Conservation (phyloP, 2,888 invertebrate species). For the Rhingia rostrata region DNA sequence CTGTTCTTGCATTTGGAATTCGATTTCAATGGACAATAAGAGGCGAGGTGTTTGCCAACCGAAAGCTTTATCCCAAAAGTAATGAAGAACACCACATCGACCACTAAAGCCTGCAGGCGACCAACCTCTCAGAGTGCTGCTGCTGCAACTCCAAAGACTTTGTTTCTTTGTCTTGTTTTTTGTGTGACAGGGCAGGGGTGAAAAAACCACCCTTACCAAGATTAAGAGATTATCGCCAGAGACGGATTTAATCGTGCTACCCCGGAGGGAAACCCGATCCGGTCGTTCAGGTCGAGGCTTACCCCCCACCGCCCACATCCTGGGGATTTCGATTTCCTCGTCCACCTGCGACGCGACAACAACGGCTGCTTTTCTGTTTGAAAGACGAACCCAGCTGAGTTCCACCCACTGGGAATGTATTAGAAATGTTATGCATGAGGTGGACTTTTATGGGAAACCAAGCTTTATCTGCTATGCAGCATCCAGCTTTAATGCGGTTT, state of each 20-base stretch:
- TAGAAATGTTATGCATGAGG: neutral
- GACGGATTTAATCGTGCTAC: conserved; percentile 1
- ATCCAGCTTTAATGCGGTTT: conserved; percentile 47
- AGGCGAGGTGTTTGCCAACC: neutral
- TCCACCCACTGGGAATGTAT: neutral
- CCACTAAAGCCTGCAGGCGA: neutral
- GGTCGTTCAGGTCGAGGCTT: conserved; percentile 1
- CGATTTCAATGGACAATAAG: neutral
- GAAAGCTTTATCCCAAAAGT: neutral
- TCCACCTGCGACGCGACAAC: neutral
- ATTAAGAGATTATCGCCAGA: conserved; percentile 2
- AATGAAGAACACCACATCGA: neutral
- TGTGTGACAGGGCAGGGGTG: too few relatives aligned
- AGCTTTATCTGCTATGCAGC: neutral
- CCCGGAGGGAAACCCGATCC: neutral
- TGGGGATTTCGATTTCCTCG: neutral
- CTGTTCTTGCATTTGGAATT: neutral
- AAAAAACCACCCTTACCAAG: neutral
- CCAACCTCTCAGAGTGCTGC: neutral
- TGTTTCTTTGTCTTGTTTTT: too few relatives aligned
- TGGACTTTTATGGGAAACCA: conserved; percentile 3
- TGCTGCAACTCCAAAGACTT: too few relatives aligned
- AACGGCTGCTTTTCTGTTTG: neutral
- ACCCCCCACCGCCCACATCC: neutral
- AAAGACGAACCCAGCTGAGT: neutral